Evolutionary conservation across 64 coral and sea anemone species (phyloP).

Genomic region (Stichodactyla mertensii): DNA sequence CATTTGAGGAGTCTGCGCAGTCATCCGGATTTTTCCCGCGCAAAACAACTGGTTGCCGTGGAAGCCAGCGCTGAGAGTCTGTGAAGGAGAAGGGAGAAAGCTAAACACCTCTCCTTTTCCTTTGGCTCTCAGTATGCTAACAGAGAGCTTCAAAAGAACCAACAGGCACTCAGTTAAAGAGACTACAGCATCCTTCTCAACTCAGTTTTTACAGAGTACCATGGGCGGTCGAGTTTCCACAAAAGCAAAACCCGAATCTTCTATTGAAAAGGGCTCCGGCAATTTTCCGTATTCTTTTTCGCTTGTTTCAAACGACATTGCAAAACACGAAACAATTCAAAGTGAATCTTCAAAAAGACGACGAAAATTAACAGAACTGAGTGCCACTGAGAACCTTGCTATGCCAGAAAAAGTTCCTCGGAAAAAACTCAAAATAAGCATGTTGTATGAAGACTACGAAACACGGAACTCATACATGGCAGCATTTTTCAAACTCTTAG

Average conservation of each 20-base stretch:
- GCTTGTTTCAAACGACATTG: not conserved
- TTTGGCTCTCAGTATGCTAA: not conserved
- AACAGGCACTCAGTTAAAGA: not conserved
- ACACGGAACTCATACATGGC: slow-evolving; percentile 89
- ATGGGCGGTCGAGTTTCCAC: not conserved
- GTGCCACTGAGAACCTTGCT: slow-evolving; percentile 19
- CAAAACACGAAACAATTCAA: not conserved
- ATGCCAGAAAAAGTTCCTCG: slow-evolving; percentile 19
- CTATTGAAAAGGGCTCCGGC: not conserved
- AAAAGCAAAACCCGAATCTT: not conserved
- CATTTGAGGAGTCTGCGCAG: not conserved
- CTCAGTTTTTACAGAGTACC: not conserved
- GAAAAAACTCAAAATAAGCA: slow-evolving; percentile 73
- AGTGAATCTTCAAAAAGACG: not conserved
- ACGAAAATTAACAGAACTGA: not conserved
- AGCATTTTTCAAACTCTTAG: slow-evolving; percentile 91
- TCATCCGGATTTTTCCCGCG: not conserved
- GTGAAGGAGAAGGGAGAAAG: not conserved
- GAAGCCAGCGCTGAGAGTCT: not conserved
- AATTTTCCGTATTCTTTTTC: not conserved
- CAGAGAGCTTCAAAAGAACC: not conserved
- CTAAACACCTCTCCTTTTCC: not conserved
- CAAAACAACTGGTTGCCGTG: not conserved
- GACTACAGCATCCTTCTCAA: not conserved
- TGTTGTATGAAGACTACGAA: slow-evolving; percentile 56